Percentiles rank a stretch among this genome's conserved stretches.
These are phyloP conservation scores for Ostrea denselamellosa DNA, from an alignment of 1,140 invertebrate genomes.

Conservation along the genomic window DNA sequence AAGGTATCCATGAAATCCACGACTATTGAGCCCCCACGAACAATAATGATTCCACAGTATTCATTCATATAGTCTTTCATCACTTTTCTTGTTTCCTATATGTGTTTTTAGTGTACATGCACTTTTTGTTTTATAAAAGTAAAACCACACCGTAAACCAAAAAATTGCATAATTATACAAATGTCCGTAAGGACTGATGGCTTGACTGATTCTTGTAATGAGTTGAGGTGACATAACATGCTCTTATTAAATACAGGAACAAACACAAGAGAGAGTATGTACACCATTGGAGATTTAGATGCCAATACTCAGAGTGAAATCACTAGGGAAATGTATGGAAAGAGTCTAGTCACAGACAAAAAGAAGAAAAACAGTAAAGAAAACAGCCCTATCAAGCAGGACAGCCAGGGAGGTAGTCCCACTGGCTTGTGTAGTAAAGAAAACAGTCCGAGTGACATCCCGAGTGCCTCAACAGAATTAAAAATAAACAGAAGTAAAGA, in stretches of 20 bases:
- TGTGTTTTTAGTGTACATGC: too few relatives aligned
- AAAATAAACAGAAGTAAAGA: neutral
- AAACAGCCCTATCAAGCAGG: conserved; percentile 42
- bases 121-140: too few relatives aligned
- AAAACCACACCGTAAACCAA: too few relatives aligned
- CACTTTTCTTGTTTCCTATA: too few relatives aligned
- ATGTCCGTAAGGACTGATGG: too few relatives aligned
- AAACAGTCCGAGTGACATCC: neutral
- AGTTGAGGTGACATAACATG: too few relatives aligned
- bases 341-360: conserved; percentile 62
- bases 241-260: conserved; percentile 66
- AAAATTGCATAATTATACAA: too few relatives aligned
- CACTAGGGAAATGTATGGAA: conserved; percentile 86
- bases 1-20: too few relatives aligned
- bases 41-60: too few relatives aligned
- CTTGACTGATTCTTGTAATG: too few relatives aligned
- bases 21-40: too few relatives aligned
- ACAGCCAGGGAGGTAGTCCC: conserved; percentile 9
- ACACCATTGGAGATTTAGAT: conserved; percentile 89
- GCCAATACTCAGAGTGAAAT: conserved; percentile 86
- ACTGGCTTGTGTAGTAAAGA: neutral
- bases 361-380: conserved; percentile 41
- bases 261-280: conserved; percentile 85
- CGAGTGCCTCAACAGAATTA: neutral
- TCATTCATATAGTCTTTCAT: too few relatives aligned